Evolutionary conservation across 2,797 vertebrate species (phyloP), one percentile per base, ranked within the genome.

Genomic region (Petrocephalus schoutedeni): DNA sequence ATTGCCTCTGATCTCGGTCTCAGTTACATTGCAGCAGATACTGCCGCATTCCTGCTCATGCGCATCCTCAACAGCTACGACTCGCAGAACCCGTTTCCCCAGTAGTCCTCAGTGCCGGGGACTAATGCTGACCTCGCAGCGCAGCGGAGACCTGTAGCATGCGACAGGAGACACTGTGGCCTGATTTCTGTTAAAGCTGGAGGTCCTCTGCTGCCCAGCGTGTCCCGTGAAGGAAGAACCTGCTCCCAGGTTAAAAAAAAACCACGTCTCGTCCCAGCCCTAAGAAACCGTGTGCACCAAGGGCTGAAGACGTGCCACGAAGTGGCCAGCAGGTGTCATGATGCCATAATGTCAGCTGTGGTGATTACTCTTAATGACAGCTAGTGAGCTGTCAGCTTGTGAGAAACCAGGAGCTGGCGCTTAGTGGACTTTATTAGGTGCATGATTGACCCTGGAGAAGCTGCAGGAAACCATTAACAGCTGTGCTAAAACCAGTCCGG

Each of bases 81-180:
- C 89, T 92, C 54, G 89, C 93, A 92, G 90, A 93, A 94, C 92
- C 90, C 82, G 12, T 6, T 92, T 88, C 91, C 91, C 90, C 92
- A 88, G 88, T 90, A 93, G 92, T 93, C 91, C 90, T 92, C 88
- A 92, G 89, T 91, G 89, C 93, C 90, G 85, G 58, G 91, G 58
- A 87, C 89, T 87, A 85, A 90, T 93, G 94, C 95, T 92, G 93
- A 95, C 94, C 93, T 92, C 49, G 41, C 90, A 87, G 88, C 90
- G 91, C 91, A 45, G 56, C 45, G 14, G 80, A 53, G 21, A 57
- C 21, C 83, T 85, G 54, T 32, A 85, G 28, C 51, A 0, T 54
- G 45, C 28, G 21, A 84, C 49, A 58, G 32, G 51, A 86, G 28
- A n/a, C 14, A 54, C 19, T 3, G 10, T 58, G 54, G 28, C 32